phyloP scores from a whole-genome alignment of 2,797 vertebrate genomes.

The Eulemur mongoz region DNA sequence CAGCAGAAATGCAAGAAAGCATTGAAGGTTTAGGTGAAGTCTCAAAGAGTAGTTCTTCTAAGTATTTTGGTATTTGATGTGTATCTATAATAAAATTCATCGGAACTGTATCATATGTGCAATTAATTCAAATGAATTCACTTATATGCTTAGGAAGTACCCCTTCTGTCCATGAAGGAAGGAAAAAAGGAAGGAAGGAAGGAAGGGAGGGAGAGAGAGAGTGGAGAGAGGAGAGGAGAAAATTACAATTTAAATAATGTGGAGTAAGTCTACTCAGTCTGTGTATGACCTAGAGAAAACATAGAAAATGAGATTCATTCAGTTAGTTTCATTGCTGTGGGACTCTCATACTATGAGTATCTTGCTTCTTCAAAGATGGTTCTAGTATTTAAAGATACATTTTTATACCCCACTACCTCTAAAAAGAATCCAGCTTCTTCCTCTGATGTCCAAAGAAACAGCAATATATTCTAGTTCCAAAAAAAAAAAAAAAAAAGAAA shows the following conservation, averaged over 20 bases:
- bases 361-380: not conserved
- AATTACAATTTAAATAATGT: not conserved
- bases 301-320: not conserved
- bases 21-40: not conserved
- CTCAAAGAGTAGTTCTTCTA: not conserved
- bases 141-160: not conserved
- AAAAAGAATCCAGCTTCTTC: not conserved
- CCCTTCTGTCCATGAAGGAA: not conserved
- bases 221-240: not conserved
- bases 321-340: not conserved
- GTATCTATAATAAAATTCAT: not conserved
- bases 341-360: not conserved
- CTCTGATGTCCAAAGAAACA: not conserved
- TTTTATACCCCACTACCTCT: not conserved
- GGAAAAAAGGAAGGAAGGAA: not conserved
- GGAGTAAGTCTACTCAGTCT: not conserved
- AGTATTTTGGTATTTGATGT: not conserved
- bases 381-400: not conserved
- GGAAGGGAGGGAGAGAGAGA: fast-evolving
- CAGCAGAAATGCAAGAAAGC: not conserved
- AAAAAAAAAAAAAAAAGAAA: not conserved
- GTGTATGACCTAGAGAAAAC: not conserved
- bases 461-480: not conserved
- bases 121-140: not conserved
- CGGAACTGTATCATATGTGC: not conserved